phyloP scores from a whole-genome alignment of 2,797 vertebrate genomes.

The Gadopsis bispinosus region DNA sequence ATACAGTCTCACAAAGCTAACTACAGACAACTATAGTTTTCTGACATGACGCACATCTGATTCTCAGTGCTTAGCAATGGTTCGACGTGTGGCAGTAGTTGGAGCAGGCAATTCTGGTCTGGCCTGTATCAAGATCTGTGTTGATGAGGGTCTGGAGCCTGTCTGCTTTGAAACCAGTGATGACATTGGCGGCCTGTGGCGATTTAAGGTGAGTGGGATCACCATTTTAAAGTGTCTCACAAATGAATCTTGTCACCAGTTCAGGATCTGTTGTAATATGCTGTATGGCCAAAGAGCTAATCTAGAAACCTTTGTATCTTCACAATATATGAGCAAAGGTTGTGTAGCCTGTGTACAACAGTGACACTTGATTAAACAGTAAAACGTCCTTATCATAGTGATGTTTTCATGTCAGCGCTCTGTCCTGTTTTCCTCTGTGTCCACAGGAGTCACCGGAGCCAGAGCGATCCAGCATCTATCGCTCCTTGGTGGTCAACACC shows the following conservation, averaged over 20 bases:
- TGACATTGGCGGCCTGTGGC: constrained; percentile 92
- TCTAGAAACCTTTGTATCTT: background rate
- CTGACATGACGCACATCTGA: background rate
- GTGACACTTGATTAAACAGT: background rate
- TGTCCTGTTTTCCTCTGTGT: background rate
- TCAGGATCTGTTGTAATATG: background rate
- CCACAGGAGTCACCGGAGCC: constrained; percentile 84
- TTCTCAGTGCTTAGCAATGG: constrained; percentile 64
- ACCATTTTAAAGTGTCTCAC: background rate
- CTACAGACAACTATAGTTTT: background rate
- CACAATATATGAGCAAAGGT: background rate
- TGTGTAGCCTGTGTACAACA: background rate
- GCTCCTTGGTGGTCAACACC: constrained; percentile 90
- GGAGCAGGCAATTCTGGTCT: constrained; percentile 89
- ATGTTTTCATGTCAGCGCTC: background rate
- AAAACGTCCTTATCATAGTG: background rate
- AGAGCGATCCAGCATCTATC: constrained; percentile 87
- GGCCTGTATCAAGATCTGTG: constrained; percentile 87
- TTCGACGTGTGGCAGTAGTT: constrained; percentile 84
- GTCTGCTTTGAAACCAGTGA: constrained; percentile 90
- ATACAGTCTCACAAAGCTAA: background rate
- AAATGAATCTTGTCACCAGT: background rate
- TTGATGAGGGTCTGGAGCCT: constrained; percentile 89
- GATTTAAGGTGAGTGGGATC: constrained; percentile 86
- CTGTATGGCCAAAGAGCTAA: too few species aligned